Base-by-base conservation (phyloP, 2,113 vertebrate species). In the Poeciliopsis prolifica region DNA sequence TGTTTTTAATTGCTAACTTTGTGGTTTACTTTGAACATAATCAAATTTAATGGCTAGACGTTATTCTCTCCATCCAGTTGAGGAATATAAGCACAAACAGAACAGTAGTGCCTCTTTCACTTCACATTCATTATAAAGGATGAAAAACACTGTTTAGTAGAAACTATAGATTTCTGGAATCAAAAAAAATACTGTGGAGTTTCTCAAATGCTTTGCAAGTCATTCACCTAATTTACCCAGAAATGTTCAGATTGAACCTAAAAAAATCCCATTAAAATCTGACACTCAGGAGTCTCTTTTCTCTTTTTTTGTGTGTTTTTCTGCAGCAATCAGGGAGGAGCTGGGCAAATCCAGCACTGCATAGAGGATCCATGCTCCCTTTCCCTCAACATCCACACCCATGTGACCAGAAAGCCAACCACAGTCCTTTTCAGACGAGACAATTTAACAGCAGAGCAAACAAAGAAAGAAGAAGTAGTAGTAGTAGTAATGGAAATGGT, bases 261-360 rank as follows among this genome's bases (percentile, higher is more conserved):
- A 24, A 13, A 37, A 0, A 12, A 65, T 35, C 17, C 30, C 61
- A 30, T 63, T 11, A 22, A 22, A 31, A 22, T 2, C 24, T n/a
- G 12, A 40, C 24, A 54, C 8, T 1, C 22, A 22, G 40, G 10
- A 40, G 24, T 42, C 4, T 3, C 2, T 66, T n/a, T 40, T 40
- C 11, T 66, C 3, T 28, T 29, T 31, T 40, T 65, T 14, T 66
- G 28, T 2, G 2, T 70, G 24, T 71, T 35, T 35, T 35, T 35
- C 35, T 35, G 3, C 84, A 99, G 98, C 97, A 79, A 99, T 99
- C 94, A 96, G 97, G 88, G 97, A 99, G 95, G 98, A 99, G 84
- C 95, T 99, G 92, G 96, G 95, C 88, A 98, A 96, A 92, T 97
- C 97, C 51, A 98, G 95, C 90, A 96, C 95, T 61, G 96, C 96